Base-by-base conservation (phyloP, 2,888 invertebrate genomes). In the Andrena haemorrhoa region DNA sequence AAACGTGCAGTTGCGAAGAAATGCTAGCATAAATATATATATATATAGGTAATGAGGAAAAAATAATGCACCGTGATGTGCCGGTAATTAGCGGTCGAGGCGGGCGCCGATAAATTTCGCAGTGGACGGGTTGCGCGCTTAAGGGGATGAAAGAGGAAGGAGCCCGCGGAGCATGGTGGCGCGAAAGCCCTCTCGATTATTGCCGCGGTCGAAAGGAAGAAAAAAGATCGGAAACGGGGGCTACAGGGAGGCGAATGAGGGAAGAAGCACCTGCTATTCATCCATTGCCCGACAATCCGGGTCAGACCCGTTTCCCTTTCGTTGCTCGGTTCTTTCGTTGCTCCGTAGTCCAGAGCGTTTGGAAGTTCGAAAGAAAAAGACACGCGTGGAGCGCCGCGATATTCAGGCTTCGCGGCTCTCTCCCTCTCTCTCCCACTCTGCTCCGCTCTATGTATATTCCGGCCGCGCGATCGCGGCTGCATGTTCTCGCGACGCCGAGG, bases 401-500 rank as follows among this genome's bases (percentile, higher is more conserved):
- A 60, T 23, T 64, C 33, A 16, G 31, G 4, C 26, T 49, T 51
- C 60, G 51, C 58, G 7, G 56, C 56, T 26, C 23, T 26, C 26
- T 56, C 51, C 51, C 3, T 56, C 23, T 26, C 56, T 56, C 56
- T 51, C 20, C 51, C 51, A 23, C 23, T 26, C 23, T 56, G 23
- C 23, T 26, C 26, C 47, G 41, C 26, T 53, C 12, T 68, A 31
- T 20, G 53, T 26, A 65, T 75, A 80, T 63, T 84, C 82, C 86
- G 60, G n/a, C 20, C 20, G 53, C 53, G 53, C 53, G 53, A 16
- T 56, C 56, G 8, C 4, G 86, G 79, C 78, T 72, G 85, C 86
- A 63, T 83, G 85, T 84, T 26, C 51, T 81, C 82, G 83, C 82
- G 68, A 58, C 68, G 60, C 49, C 49, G 81, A n/a, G 75, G 58